Conservation (phyloP, 2,888 invertebrate species). For the Cataglyphis rosenhaueri region DNA sequence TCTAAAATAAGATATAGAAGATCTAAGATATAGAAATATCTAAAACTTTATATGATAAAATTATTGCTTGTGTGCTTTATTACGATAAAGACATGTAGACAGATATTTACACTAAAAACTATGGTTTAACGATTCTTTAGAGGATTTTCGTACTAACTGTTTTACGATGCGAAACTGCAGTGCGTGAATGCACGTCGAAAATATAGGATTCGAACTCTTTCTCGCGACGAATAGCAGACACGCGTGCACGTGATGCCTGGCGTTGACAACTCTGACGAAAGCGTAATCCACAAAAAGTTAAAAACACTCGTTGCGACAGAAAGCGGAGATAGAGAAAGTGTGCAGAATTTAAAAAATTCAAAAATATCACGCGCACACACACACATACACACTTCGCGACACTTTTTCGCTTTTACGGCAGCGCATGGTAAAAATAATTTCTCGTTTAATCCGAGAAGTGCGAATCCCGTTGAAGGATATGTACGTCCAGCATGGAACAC, state of each 20-base stretch:
- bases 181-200: conserved; percentile 39
- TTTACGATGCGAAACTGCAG: conserved; percentile 31
- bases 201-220: conserved; percentile 43
- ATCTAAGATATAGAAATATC: background rate
- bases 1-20: too few relatives aligned
- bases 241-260: conserved; percentile 22
- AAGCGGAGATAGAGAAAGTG: conserved; percentile 50
- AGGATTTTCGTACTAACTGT: conserved; percentile 8
- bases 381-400: conserved; percentile 30
- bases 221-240: conserved; percentile 40
- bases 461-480: conserved; percentile 64
- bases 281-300: conserved; percentile 58
- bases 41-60: background rate
- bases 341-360: conserved; percentile 38
- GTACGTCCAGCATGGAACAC: conserved; percentile 31
- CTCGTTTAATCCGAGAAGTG: conserved; percentile 70
- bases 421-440: conserved; percentile 65
- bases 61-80: background rate
- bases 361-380: conserved; percentile 50
- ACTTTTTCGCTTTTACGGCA: conserved; percentile 59
- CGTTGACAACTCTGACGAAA: conserved; percentile 45
- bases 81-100: background rate
- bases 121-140: conserved; percentile 22
- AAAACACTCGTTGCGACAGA: conserved; percentile 41
- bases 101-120: conserved; percentile 16